Evolutionary conservation across 1,140 invertebrate genomes (phyloP).

Genomic region (Arion vulgaris): DNA sequence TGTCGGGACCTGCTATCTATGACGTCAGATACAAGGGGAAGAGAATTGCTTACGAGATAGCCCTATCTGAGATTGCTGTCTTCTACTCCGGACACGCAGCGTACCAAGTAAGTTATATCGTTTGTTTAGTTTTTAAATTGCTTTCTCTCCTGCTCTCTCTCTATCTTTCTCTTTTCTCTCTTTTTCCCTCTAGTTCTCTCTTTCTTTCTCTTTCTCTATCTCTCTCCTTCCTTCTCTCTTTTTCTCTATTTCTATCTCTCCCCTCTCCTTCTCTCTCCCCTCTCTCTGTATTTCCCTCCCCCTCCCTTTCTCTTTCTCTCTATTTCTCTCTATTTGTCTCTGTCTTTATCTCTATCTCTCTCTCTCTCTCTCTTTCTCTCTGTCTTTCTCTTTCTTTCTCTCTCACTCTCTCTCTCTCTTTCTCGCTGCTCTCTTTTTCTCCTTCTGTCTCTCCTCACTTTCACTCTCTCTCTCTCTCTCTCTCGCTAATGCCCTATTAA

Average conservation of each 20-base stretch:
- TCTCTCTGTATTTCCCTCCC: too few species aligned
- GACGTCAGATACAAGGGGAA: slow-evolving; percentile 2
- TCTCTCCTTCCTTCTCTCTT: too few species aligned
- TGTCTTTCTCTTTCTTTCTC: slow-evolving; percentile 26
- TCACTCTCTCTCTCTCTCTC: too few species aligned
- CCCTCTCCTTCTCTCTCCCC: too few species aligned
- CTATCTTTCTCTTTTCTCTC: too few species aligned
- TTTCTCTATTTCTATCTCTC: too few species aligned
- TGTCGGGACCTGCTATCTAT: background rate
- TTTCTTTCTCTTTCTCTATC: too few species aligned
- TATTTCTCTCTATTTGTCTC: background rate
- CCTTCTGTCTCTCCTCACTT: too few species aligned
- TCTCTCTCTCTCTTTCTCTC: slow-evolving; percentile 28
- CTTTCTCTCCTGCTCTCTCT: background rate
- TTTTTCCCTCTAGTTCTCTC: too few species aligned
- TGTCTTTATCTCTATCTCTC: slow-evolving; percentile 3
- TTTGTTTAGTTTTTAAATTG: background rate
- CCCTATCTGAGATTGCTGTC: background rate
- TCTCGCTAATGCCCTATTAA: too few species aligned
- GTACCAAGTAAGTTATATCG: background rate
- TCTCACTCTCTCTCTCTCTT: slow-evolving; percentile 20
- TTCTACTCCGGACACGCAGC: background rate
- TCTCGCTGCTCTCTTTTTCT: slow-evolving; percentile 2
- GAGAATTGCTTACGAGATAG: background rate
- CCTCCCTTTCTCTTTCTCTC: too few species aligned